Evolutionary conservation across 2,113 vertebrate genomes (phyloP).

Genomic region (Progne subis): DNA sequence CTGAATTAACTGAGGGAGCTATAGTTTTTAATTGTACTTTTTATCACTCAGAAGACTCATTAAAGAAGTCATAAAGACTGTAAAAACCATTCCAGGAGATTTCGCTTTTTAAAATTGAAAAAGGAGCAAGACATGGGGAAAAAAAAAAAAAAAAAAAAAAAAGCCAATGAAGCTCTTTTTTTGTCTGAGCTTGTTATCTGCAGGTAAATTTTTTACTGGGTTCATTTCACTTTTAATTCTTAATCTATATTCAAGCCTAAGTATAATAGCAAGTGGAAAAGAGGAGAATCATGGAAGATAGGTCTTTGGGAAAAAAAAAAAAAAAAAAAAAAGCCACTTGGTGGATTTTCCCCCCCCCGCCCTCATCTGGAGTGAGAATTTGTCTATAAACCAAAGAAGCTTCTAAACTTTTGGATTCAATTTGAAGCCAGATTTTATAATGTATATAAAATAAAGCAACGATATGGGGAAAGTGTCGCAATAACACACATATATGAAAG

Average conservation of each 20-base stretch:
- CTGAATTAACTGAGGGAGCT: slow-evolving; percentile 14
- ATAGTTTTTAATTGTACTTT: slow-evolving; percentile 30
- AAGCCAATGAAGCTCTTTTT: background rate
- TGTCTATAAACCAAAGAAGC: background rate
- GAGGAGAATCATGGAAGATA: background rate
- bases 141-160: background rate
- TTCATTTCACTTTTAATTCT: slow-evolving; percentile 44
- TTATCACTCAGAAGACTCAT: slow-evolving; percentile 13
- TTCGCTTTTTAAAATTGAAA: slow-evolving; percentile 21
- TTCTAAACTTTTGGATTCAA: background rate
- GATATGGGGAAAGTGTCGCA: background rate
- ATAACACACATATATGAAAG: background rate
- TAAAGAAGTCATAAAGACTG: slow-evolving; percentile 27
- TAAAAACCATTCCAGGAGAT: slow-evolving; percentile 18
- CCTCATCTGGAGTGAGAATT: background rate
- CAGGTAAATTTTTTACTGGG: slow-evolving; percentile 12
- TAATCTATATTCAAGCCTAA: slow-evolving; percentile 29
- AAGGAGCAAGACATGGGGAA: background rate
- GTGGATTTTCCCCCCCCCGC: background rate
- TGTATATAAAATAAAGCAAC: background rate
- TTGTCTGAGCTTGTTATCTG: background rate
- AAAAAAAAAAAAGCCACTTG: background rate
- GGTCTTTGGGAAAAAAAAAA: background rate
- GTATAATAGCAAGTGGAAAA: background rate
- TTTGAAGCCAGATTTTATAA: background rate